These are phyloP conservation scores for Lutraria rhynchaena DNA, from an alignment of 1,140 invertebrate genomes.

Conservation along the genomic window DNA sequence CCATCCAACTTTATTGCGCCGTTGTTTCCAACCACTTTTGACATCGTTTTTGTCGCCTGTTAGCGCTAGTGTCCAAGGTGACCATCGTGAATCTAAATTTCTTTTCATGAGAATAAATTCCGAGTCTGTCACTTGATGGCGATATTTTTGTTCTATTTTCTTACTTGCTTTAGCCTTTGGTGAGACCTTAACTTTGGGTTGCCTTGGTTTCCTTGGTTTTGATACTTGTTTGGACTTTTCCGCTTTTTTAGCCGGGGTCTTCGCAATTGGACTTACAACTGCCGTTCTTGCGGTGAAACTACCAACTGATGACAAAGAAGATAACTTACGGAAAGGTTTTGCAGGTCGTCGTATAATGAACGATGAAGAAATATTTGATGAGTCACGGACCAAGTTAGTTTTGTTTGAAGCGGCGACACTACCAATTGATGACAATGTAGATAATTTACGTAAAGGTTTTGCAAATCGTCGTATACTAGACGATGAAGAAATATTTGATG, in stretches of 20 bases:
- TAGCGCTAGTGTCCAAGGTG: constrained; percentile 57
- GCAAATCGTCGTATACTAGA: not conserved
- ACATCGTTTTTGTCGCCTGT: not conserved
- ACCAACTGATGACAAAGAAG: not conserved
- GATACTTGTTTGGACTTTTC: not conserved
- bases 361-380: not conserved
- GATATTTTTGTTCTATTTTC: not conserved
- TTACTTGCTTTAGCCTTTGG: not conserved
- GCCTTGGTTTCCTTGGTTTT: not conserved
- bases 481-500: not conserved
- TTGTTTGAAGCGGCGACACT: constrained; percentile 36
- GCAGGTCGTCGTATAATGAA: not conserved
- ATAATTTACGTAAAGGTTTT: not conserved
- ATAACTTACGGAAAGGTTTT: not conserved
- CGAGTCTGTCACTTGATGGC: constrained; percentile 53
- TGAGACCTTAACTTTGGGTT: not conserved
- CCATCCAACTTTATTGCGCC: constrained; percentile 38
- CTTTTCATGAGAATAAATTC: constrained; percentile 60
- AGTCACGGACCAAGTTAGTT: constrained; percentile 8
- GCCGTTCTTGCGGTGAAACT: not conserved
- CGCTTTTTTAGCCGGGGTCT: not conserved
- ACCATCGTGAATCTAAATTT: constrained; percentile 46
- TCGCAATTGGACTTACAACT: not conserved
- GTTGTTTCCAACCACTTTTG: constrained; percentile 13
- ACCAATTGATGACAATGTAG: not conserved